A percentile compares a stretch with the other conserved stretches of the same genome.
These are phyloP conservation scores for Crematogaster levior DNA, from an alignment of 2,888 invertebrate genomes.

Conservation along the genomic window DNA sequence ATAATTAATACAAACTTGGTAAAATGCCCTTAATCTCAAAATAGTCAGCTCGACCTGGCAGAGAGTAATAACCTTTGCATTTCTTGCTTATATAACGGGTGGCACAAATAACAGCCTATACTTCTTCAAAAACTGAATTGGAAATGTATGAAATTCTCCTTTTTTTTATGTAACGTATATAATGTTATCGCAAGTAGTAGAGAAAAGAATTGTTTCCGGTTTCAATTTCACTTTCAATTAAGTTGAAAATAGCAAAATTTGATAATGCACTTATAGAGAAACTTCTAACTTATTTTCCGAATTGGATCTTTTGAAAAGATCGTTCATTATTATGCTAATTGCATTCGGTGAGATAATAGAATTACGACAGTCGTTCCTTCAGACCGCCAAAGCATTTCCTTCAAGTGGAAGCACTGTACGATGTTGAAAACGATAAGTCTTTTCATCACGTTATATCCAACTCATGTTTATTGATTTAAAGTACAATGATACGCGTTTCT, in stretches of 20 bases:
- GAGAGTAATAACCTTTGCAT: conserved; percentile 83
- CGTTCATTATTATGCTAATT: conserved; percentile 78
- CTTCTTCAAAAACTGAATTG: not conserved
- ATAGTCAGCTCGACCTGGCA: conserved; percentile 79
- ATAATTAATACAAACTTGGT: conserved; percentile 84
- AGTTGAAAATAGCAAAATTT: not conserved
- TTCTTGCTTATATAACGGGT: conserved; percentile 72
- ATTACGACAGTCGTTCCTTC: conserved; percentile 74
- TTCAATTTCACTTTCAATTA: not conserved
- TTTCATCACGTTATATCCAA: conserved; percentile 57
- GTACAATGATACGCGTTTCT: conserved; percentile 2
- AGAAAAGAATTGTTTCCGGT: not conserved
- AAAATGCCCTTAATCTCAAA: conserved; percentile 80
- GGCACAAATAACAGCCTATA: conserved; percentile 8
- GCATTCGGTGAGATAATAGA: conserved; percentile 78
- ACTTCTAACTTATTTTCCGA: conserved; percentile 24
- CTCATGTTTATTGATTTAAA: conserved; percentile 51
- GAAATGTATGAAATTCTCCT: not conserved
- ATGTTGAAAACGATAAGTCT: conserved; percentile 66
- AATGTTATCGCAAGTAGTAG: not conserved
- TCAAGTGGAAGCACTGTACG: conserved; percentile 62
- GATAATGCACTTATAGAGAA: not conserved
- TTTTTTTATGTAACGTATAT: not conserved
- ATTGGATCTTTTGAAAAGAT: conserved; percentile 62
- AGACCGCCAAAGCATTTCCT: conserved; percentile 64